Conservation (phyloP, 2,797 vertebrate genomes). For the Lemur catta region DNA sequence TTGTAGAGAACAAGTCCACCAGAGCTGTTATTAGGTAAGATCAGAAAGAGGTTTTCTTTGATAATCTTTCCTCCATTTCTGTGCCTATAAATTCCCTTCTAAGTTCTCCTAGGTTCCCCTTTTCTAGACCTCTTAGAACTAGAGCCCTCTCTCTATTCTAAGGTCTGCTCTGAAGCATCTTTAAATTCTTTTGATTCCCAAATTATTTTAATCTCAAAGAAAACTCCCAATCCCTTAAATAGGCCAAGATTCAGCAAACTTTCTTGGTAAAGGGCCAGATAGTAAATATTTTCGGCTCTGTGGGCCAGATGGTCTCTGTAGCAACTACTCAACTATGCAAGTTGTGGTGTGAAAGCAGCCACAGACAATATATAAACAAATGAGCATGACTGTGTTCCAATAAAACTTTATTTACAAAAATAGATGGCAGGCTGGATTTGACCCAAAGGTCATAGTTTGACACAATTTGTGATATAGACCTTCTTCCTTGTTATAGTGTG, state of each 20-base stretch:
- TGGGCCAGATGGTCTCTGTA: conserved; percentile 6
- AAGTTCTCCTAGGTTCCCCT: not conserved
- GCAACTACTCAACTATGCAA: conserved; percentile 37
- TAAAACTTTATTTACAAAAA: conserved; percentile 72
- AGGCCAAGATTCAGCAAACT: conserved; percentile 45
- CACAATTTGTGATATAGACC: not conserved
- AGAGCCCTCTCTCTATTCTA: not conserved
- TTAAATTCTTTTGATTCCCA: conserved; percentile 29
- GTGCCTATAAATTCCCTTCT: not conserved
- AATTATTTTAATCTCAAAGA: conserved; percentile 58
- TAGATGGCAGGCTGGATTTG: conserved; percentile 20
- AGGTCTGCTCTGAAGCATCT: not conserved
- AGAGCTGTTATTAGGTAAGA: not conserved
- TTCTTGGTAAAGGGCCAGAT: conserved; percentile 30
- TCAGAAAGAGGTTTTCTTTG: not conserved
- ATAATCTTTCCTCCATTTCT: not conserved
- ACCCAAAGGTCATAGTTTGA: not conserved
- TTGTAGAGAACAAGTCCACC: not conserved
- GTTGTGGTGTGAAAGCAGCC: conserved; percentile 38
- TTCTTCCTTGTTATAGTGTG: not conserved
- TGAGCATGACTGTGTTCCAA: conserved; percentile 4
- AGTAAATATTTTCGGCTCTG: conserved; percentile 56
- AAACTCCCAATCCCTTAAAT: conserved; percentile 41
- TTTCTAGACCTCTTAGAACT: not conserved
- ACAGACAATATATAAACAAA: conserved; percentile 40